These are phyloP conservation scores for Anolis carolinensis DNA, from an alignment of 2,113 vertebrate species.

Conservation along the genomic window DNA sequence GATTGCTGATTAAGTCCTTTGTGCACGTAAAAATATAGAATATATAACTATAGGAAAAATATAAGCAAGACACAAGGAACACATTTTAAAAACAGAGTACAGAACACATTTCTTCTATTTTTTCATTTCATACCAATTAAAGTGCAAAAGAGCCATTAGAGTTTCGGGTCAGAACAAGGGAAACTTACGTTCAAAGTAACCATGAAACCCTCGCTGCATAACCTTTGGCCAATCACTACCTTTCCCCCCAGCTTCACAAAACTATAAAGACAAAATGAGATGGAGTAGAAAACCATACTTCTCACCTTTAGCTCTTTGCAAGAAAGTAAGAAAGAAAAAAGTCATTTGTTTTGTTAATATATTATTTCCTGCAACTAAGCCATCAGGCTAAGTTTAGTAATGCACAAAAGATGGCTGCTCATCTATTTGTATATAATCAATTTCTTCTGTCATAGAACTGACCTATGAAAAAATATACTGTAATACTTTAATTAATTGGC, in stretches of 20 bases:
- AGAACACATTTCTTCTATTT: background rate
- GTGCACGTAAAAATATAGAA: background rate
- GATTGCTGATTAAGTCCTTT: background rate
- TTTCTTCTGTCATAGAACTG: conserved; percentile 14
- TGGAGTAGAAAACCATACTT: background rate
- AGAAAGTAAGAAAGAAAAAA: background rate
- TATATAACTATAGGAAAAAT: background rate
- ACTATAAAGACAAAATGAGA: background rate
- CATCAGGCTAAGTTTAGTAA: background rate
- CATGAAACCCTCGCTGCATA: background rate
- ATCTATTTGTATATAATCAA: background rate
- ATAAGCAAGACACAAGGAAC: background rate
- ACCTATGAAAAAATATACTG: conserved; percentile 45
- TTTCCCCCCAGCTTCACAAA: background rate
- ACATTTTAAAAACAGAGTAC: background rate
- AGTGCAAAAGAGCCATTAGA: background rate
- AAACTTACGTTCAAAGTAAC: background rate
- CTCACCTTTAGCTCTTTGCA: background rate
- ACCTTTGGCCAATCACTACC: background rate
- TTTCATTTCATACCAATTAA: background rate
- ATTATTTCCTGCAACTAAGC: background rate
- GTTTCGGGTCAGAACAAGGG: background rate
- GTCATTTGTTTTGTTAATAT: conserved; percentile 7
- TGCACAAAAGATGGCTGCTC: background rate
- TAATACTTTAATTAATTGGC: conserved; percentile 3